Conservation (phyloP, 2,888 invertebrate genomes). For the Brassicogethes aeneus region DNA sequence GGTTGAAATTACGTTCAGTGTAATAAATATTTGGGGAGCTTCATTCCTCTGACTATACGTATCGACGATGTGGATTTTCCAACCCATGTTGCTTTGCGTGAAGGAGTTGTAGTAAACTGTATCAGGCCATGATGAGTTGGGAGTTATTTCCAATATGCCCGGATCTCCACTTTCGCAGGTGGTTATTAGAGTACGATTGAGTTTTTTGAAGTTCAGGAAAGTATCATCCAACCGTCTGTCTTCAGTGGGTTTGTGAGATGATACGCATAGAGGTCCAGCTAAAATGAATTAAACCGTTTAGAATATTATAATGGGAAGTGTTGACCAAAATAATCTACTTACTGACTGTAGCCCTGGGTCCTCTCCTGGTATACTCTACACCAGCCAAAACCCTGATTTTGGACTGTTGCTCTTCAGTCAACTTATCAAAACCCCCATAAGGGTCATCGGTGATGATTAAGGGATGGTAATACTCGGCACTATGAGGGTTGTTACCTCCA, state of each 20-base stretch:
- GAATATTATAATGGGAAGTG: constrained; percentile 3
- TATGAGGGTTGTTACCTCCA: constrained; percentile 86
- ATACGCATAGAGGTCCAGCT: constrained; percentile 74
- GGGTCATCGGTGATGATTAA: constrained; percentile 80
- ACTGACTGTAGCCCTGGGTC: constrained; percentile 71
- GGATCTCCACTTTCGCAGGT: constrained; percentile 65
- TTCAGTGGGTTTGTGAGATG: constrained; percentile 52
- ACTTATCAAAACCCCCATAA: constrained; percentile 70
- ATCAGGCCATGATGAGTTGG: constrained; percentile 87
- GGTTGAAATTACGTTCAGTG: too few relatives aligned
- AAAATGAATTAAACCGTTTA: constrained; percentile 20
- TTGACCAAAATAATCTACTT: constrained; percentile 9
- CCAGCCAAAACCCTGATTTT: constrained; percentile 70
- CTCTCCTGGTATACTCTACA: constrained; percentile 72
- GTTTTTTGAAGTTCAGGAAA: constrained; percentile 72
- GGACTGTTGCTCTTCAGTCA: constrained; percentile 60
- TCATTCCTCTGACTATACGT: constrained; percentile 51
- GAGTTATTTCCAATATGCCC: constrained; percentile 68
- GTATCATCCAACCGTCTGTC: constrained; percentile 74
- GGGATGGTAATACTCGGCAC: constrained; percentile 79
- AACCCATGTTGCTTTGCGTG: constrained; percentile 91
- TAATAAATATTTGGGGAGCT: too few relatives aligned
- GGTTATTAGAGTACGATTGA: constrained; percentile 65
- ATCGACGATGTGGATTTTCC: constrained; percentile 86
- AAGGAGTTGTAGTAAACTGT: constrained; percentile 89